These are phyloP conservation scores for Epinephelus lanceolatus DNA, from an alignment of 2,113 vertebrate species.

Conservation along the genomic window DNA sequence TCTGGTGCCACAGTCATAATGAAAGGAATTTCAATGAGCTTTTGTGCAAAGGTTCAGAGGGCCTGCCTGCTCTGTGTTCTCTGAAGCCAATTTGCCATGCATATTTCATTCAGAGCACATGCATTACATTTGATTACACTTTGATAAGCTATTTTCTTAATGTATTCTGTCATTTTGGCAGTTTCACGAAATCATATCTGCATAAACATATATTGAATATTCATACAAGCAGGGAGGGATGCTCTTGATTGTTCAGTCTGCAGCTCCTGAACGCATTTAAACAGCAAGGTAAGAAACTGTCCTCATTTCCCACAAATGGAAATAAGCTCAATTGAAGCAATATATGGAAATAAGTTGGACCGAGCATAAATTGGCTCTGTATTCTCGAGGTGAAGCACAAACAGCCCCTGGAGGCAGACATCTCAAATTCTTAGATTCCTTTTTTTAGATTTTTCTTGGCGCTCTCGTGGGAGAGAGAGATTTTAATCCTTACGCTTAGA, in stretches of 20 bases:
- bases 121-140: conserved; percentile 74
- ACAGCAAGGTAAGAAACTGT: conserved; percentile 40
- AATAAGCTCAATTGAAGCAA: conserved; percentile 29
- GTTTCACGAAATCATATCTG: conserved; percentile 49
- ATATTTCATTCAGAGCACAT: conserved; percentile 70
- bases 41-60: conserved; percentile 75
- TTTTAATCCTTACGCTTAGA: conserved; percentile 56
- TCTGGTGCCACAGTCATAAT: conserved; percentile 57
- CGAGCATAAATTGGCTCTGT: conserved; percentile 41
- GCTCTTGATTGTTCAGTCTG: conserved; percentile 26
- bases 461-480: conserved; percentile 30
- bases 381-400: conserved; percentile 59
- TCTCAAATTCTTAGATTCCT: conserved; percentile 55
- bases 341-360: conserved; percentile 48
- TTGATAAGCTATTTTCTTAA: conserved; percentile 62
- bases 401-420: conserved; percentile 28
- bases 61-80: conserved; percentile 69
- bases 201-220: conserved; percentile 65
- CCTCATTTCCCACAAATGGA: conserved; percentile 39
- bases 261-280: conserved; percentile 30
- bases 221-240: conserved; percentile 33
- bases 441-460: conserved; percentile 60
- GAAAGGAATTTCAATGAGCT: conserved; percentile 80
- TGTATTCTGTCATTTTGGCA: conserved; percentile 52
- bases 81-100: conserved; percentile 79